These are phyloP conservation scores for Serripes groenlandicus DNA, from an alignment of 2,888 invertebrate species.

Conservation along the genomic window DNA sequence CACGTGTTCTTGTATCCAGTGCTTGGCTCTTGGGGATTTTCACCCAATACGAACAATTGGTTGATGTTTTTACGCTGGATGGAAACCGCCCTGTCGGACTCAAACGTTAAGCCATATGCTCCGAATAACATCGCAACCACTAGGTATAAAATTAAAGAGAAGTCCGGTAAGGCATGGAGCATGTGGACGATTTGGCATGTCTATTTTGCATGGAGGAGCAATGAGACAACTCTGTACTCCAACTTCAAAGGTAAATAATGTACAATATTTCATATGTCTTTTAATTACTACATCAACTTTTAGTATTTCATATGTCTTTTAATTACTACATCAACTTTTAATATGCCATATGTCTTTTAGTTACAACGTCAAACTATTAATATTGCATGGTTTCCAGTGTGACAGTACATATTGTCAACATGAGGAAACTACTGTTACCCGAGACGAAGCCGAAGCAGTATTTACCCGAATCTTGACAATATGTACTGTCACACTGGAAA, in stretches of 20 bases:
- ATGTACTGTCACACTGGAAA: too few species aligned
- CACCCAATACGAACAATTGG: conserved; percentile 72
- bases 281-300: too few species aligned
- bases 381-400: too few species aligned
- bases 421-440: too few species aligned
- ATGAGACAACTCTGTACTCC: conserved; percentile 72
- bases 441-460: too few species aligned
- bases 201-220: conserved; percentile 72
- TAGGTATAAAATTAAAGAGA: conserved; percentile 74
- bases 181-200: conserved; percentile 84
- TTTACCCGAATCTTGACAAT: too few species aligned
- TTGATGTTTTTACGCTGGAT: conserved; percentile 72
- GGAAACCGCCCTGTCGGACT: conserved; percentile 43
- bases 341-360: too few species aligned
- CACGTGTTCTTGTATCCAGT: conserved; percentile 73
- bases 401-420: too few species aligned
- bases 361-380: too few species aligned
- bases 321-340: too few species aligned
- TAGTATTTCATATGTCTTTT: too few species aligned
- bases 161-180: conserved; percentile 60
- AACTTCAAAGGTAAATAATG: conserved; percentile 68
- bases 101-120: conserved; percentile 72
- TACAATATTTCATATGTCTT: too few species aligned
- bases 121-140: conserved; percentile 71
- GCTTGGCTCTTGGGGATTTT: conserved; percentile 79